Evolutionary conservation across 2,888 invertebrate species (phyloP).

Genomic region (Drosophila fungiperda): DNA sequence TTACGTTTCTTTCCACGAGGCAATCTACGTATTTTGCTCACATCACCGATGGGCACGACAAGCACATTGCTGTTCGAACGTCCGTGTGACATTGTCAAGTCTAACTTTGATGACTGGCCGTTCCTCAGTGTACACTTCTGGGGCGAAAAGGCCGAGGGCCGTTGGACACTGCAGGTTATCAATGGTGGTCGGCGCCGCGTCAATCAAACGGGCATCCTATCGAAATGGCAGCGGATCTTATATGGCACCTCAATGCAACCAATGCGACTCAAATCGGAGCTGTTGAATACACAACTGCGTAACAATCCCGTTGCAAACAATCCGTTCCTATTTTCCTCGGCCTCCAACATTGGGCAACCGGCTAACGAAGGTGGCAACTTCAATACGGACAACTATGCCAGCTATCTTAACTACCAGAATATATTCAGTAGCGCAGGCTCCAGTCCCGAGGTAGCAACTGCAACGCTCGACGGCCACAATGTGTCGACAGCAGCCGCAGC

Average conservation of each 20-base stretch:
- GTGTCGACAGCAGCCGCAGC: constrained; percentile 84
- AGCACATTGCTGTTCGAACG: constrained; percentile 97
- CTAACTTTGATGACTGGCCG: constrained; percentile 99
- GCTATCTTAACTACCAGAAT: constrained; percentile 92
- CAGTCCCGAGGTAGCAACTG: constrained; percentile 91
- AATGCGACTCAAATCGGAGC: constrained; percentile 88
- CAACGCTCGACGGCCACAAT: constrained; percentile 90
- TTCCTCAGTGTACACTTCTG: constrained; percentile 99
- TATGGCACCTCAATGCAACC: constrained; percentile 97
- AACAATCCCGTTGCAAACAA: constrained; percentile 85
- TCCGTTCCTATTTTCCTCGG: constrained; percentile 89
- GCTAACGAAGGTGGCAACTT: constrained; percentile 86
- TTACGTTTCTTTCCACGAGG: constrained; percentile 96
- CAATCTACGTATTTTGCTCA: constrained; percentile 94
- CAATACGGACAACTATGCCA: constrained; percentile 89
- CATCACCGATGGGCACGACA: constrained; percentile 96
- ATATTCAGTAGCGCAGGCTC: constrained; percentile 92
- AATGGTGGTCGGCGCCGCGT: constrained; percentile 92
- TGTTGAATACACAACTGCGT: constrained; percentile 85
- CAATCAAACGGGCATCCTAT: constrained; percentile 93
- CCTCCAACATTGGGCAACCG: constrained; percentile 86
- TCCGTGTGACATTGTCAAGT: constrained; percentile 95
- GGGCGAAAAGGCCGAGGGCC: constrained; percentile 96
- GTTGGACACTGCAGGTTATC: constrained; percentile 93
- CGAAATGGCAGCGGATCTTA: constrained; percentile 98